A percentile compares a stretch with the other conserved stretches of the same genome.
These are phyloP conservation scores for Clunio marinus DNA, from an alignment of 2,888 invertebrate genomes.

Conservation along the genomic window DNA sequence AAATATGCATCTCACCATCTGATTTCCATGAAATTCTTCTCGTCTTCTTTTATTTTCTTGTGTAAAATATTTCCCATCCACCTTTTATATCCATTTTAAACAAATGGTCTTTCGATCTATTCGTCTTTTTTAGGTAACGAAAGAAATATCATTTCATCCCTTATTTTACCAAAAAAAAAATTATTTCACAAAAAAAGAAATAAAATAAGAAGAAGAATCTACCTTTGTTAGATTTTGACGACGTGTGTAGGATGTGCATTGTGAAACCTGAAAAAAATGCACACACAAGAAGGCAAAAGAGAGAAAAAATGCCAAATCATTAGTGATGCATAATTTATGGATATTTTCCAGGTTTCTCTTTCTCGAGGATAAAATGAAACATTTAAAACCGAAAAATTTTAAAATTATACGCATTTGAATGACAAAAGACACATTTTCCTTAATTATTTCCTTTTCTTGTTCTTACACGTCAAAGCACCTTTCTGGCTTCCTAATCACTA, in stretches of 20 bases:
- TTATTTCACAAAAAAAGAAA: conserved; percentile 31
- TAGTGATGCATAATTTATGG: conserved; percentile 39
- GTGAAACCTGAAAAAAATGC: conserved; percentile 29
- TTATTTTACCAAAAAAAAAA: too few species aligned
- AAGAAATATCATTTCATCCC: conserved; percentile 35
- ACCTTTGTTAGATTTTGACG: conserved; percentile 29
- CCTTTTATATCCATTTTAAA: conserved; percentile 18
- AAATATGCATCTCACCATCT: conserved; percentile 39
- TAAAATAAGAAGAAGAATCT: not conserved
- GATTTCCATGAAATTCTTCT: conserved; percentile 38
- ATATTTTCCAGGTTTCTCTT: conserved; percentile 8
- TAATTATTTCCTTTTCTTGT: conserved; percentile 33
- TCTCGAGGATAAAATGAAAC: not conserved
- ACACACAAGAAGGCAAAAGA: not conserved
- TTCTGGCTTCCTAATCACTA: conserved; percentile 22
- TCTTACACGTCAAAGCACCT: conserved; percentile 23
- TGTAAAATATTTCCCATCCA: too few species aligned
- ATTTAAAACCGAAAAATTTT: not conserved
- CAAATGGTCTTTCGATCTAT: conserved; percentile 31
- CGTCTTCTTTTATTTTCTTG: not conserved
- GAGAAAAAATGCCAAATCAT: conserved; percentile 38
- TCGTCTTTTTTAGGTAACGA: not conserved
- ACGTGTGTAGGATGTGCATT: conserved; percentile 39
- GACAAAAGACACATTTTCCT: conserved; percentile 29
- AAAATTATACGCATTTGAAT: conserved; percentile 35